phyloP scores from a whole-genome alignment of 2,113 vertebrate genomes.

The Cryptomyrus ogoouensis region DNA sequence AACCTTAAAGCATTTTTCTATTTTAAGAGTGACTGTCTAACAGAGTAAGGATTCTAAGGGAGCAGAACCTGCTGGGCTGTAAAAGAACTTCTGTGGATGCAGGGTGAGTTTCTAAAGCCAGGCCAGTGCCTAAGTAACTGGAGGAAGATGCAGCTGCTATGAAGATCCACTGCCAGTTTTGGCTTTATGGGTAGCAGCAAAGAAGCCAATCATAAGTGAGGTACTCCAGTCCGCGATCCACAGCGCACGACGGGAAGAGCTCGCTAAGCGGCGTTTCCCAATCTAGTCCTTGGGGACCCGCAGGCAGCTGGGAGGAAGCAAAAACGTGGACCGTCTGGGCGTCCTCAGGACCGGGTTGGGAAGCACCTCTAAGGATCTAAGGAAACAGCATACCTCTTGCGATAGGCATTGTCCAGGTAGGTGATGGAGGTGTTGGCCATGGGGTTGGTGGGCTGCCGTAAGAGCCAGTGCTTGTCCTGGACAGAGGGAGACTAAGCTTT shows the following conservation, averaged over 20 bases:
- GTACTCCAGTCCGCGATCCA: background rate
- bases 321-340: background rate
- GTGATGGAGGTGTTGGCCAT: conserved; percentile 56
- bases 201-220: background rate
- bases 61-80: background rate
- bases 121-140: background rate
- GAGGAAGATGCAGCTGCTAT: background rate
- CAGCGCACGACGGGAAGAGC: background rate
- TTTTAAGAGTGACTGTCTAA: background rate
- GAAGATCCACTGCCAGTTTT: background rate
- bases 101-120: background rate
- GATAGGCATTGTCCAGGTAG: conserved; percentile 60
- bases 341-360: background rate
- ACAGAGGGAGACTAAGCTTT: background rate
- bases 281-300: too few relatives aligned
- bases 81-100: background rate
- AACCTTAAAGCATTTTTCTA: background rate
- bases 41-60: background rate
- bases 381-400: conserved; percentile 48
- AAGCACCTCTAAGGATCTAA: background rate
- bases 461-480: conserved; percentile 71
- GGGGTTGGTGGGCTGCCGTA: conserved; percentile 62
- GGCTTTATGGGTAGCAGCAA: background rate
- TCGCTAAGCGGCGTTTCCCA: background rate
- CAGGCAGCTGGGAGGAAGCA: background rate